A percentile compares a stretch with the other conserved stretches of the same genome.
Conservation (phyloP, 1,140 invertebrate genomes). For the Camponotus vicinus region DNA sequence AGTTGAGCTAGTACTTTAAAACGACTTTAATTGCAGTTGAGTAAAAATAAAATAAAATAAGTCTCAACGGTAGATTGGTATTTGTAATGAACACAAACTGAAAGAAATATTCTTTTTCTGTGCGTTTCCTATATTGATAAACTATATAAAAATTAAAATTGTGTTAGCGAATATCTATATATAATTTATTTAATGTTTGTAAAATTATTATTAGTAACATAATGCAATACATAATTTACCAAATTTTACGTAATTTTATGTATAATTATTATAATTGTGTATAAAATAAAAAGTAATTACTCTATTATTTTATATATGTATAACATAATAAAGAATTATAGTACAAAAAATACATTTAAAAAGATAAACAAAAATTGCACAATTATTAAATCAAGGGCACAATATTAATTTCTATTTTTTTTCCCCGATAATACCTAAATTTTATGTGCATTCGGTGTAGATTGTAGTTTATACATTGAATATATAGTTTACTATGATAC, state of each 20-base stretch:
- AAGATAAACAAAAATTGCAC: not conserved
- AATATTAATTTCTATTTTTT: not conserved
- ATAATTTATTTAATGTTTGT: not conserved
- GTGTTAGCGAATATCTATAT: not conserved
- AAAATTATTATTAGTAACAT: not conserved
- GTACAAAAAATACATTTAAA: not conserved
- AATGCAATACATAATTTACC: not conserved
- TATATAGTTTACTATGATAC: not conserved
- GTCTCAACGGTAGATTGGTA: not conserved
- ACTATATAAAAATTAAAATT: not conserved
- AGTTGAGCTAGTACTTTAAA: conserved; percentile 37
- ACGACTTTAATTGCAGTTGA: conserved; percentile 33
- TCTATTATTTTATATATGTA: not conserved
- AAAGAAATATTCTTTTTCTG: conserved; percentile 1
- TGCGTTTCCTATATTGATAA: not conserved
- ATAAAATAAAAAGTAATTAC: not conserved
- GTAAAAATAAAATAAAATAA: conserved; percentile 2
- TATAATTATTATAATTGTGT: not conserved
- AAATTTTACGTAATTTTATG: too few species aligned
- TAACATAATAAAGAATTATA: not conserved
- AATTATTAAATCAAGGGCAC: not conserved
- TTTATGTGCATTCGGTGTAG: not conserved
- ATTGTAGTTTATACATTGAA: not conserved
- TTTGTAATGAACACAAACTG: not conserved
- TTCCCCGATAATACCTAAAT: not conserved